Base-by-base conservation (phyloP, 2,888 invertebrate genomes). In the Mayetiola destructor region DNA sequence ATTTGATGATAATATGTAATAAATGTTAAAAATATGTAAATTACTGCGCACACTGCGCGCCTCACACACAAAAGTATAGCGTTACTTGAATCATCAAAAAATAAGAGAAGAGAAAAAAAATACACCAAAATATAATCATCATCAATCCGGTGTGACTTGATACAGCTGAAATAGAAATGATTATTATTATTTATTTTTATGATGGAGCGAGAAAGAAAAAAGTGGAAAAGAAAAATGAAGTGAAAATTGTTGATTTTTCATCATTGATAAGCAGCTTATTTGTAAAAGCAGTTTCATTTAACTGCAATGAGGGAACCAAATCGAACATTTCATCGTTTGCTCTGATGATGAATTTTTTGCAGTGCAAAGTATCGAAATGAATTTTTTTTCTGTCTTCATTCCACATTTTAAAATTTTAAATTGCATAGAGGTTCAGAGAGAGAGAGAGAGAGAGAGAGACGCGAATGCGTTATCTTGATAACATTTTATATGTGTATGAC, bases 21-120 rank as follows among this genome's bases (percentile, higher is more conserved):
- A 48, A 48, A 48, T 48, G 48, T 48, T 3, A 16, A 48, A 48
- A 48, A 48, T 48, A 48, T 48, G 48, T 48, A 48, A 42, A 48
- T 27, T 48, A 48, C 27, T n/a, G n/a, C n/a, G n/a, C n/a, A n/a
- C n/a, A n/a, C n/a, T n/a, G n/a, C n/a, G n/a, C n/a, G n/a, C n/a
- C n/a, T n/a, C n/a, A n/a, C n/a, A n/a, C n/a, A n/a, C n/a, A n/a
- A n/a, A n/a, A n/a, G n/a, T n/a, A n/a, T n/a, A n/a, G n/a, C n/a
- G n/a, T n/a, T n/a, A n/a, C n/a, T n/a, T n/a, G n/a, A n/a, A n/a
- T n/a, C n/a, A n/a, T n/a, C n/a, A n/a, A n/a, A n/a, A n/a, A n/a
- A n/a, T n/a, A n/a, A n/a, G n/a, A n/a, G n/a, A n/a, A n/a, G n/a
- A n/a, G n/a, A n/a, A n/a, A n/a, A n/a, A n/a, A n/a, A n/a, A n/a